Conservation (phyloP, 2,113 vertebrate species). For the Stigmatopora nigra region DNA sequence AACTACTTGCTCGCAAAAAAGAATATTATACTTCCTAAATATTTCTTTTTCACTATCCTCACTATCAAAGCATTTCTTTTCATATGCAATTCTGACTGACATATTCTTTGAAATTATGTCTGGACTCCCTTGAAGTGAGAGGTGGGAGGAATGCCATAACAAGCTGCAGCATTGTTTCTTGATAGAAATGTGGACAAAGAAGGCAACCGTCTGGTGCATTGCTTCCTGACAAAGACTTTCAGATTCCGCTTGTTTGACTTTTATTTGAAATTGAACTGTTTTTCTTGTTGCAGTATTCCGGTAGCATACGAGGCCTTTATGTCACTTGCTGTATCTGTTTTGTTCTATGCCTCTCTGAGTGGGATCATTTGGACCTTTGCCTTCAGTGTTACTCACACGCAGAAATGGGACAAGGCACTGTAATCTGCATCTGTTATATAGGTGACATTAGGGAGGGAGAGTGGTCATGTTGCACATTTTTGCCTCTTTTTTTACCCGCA, state of each 20-base stretch:
- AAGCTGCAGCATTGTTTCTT: background rate
- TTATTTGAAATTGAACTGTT: background rate
- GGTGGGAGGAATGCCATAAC: slow-evolving; percentile 1
- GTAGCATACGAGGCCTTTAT: slow-evolving; percentile 3
- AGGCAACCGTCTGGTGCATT: background rate
- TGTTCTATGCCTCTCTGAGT: slow-evolving; percentile 31
- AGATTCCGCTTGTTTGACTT: slow-evolving; percentile 13
- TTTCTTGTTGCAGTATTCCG: slow-evolving; percentile 10
- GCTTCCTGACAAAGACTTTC: slow-evolving; percentile 4
- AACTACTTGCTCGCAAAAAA: too few species aligned
- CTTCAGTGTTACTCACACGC: slow-evolving; percentile 52
- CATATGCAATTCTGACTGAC: background rate
- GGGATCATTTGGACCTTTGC: slow-evolving; percentile 52
- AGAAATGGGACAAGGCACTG: slow-evolving; percentile 55
- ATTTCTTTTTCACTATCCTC: background rate
- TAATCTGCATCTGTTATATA: slow-evolving; percentile 60
- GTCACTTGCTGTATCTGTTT: slow-evolving; percentile 2
- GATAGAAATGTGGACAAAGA: background rate
- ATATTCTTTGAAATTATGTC: background rate
- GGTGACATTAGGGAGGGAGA: slow-evolving; percentile 35
- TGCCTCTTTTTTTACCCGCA: slow-evolving; percentile 7
- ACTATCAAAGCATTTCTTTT: background rate
- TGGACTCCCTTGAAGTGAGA: background rate
- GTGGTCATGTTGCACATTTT: slow-evolving; percentile 24
- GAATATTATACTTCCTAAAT: background rate